phyloP scores from a whole-genome alignment of 2,113 vertebrate species.

The Perca fluviatilis region DNA sequence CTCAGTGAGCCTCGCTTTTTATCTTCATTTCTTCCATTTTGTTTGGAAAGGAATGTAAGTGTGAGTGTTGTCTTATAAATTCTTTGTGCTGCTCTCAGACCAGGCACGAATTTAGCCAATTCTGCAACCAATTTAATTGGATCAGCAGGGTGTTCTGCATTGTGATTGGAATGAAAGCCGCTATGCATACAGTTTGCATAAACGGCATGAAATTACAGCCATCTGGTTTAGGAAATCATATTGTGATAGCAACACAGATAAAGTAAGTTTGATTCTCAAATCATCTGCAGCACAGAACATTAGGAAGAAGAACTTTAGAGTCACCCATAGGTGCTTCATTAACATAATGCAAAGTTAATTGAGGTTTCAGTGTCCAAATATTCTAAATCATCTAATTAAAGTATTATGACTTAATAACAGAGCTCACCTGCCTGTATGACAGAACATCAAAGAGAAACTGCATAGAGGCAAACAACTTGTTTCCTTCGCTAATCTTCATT shows the following conservation, averaged over 20 bases:
- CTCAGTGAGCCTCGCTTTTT: neutral
- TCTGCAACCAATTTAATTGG: conserved; percentile 47
- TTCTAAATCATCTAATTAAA: conserved; percentile 10
- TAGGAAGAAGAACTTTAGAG: conserved; percentile 7
- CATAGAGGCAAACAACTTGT: neutral
- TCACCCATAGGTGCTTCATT: conserved; percentile 11
- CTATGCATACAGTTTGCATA: conserved; percentile 28
- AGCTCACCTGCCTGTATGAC: neutral
- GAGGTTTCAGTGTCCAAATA: neutral
- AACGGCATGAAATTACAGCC: conserved; percentile 29
- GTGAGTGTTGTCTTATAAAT: conserved; percentile 15
- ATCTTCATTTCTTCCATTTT: conserved; percentile 22
- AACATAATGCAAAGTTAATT: neutral
- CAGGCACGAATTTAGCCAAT: conserved; percentile 22
- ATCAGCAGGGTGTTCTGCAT: conserved; percentile 27
- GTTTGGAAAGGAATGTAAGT: neutral
- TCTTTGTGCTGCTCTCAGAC: conserved; percentile 8
- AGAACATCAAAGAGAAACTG: conserved; percentile 5
- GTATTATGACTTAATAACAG: neutral
- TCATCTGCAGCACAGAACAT: neutral
- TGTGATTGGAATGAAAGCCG: conserved; percentile 27
- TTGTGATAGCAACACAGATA: conserved; percentile 6
- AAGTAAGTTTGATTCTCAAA: conserved; percentile 1
- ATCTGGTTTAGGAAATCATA: conserved; percentile 26
- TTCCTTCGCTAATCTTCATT: conserved; percentile 31